Percentiles rank a stretch among this genome's conserved stretches.
These are phyloP conservation scores for Edolisoma coerulescens DNA, from an alignment of 2,113 vertebrate genomes.

Conservation along the genomic window DNA sequence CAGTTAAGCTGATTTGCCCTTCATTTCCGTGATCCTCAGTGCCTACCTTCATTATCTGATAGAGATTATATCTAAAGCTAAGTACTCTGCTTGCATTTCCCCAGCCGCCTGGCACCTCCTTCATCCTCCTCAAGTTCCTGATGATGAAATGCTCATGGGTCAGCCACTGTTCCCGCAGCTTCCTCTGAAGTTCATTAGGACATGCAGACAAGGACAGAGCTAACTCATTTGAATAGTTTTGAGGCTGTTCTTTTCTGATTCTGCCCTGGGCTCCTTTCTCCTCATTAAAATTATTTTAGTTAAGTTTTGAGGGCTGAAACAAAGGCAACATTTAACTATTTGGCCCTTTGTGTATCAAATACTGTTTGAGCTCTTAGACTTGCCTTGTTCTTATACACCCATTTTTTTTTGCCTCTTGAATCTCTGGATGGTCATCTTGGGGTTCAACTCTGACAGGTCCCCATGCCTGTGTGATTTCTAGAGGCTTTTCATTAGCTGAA, in stretches of 20 bases:
- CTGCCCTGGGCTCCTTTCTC: conserved; percentile 23
- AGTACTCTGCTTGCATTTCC: not conserved
- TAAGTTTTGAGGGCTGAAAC: conserved; percentile 22
- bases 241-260: conserved; percentile 1
- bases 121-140: not conserved
- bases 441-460: not conserved
- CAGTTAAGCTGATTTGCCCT: conserved; percentile 1
- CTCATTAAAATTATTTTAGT: conserved; percentile 51
- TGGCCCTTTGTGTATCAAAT: not conserved
- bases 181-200: conserved; percentile 47
- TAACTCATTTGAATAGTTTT: not conserved
- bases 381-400: not conserved
- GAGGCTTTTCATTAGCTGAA: not conserved
- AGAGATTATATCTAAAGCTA: not conserved
- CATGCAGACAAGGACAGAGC: conserved; percentile 2
- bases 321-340: conserved; percentile 23
- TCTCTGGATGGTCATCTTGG: not conserved
- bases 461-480: not conserved
- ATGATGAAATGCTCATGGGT: not conserved
- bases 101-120: not conserved
- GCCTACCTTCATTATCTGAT: not conserved
- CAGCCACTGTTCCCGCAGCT: not conserved
- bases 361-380: not conserved
- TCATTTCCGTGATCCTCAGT: not conserved
- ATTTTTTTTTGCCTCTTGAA: not conserved